Conservation (phyloP, 2,797 vertebrate species). For the Myotis myotis region DNA sequence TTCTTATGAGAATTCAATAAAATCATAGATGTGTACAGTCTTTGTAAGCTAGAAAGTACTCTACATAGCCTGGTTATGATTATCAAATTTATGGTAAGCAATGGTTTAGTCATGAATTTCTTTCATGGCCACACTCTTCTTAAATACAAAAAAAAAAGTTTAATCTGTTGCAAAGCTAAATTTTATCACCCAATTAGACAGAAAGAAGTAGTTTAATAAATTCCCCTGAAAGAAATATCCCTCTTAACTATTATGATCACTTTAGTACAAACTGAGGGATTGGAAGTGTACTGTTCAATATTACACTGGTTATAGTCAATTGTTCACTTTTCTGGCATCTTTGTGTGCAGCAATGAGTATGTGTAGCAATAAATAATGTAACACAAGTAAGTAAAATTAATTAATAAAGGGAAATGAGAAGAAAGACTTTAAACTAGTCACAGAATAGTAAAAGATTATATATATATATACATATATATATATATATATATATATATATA, state of each 20-base stretch:
- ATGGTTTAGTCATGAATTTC: not conserved
- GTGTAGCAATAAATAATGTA: not conserved
- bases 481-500: not conserved
- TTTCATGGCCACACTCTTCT: slow-evolving; percentile 12
- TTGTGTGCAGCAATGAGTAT: not conserved
- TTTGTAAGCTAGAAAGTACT: slow-evolving; percentile 23
- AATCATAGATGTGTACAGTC: not conserved
- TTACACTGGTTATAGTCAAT: not conserved
- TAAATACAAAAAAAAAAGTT: not conserved
- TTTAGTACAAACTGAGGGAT: not conserved
- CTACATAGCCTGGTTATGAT: not conserved
- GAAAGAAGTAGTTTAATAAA: not conserved
- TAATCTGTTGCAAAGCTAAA: slow-evolving; percentile 38
- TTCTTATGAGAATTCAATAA: not conserved
- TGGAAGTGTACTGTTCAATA: not conserved
- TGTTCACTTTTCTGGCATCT: not conserved
- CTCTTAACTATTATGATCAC: not conserved
- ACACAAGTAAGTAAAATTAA: not conserved
- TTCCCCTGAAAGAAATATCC: not conserved
- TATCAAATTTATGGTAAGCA: not conserved
- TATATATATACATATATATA: not conserved
- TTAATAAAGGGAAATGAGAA: not conserved
- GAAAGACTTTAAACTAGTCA: not conserved
- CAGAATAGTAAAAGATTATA: not conserved
- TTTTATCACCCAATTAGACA: slow-evolving; percentile 35